Evolutionary conservation across 35 echinoderm and acorn worm species (phyloP).

Genomic region (Apostichopus japonicus): DNA sequence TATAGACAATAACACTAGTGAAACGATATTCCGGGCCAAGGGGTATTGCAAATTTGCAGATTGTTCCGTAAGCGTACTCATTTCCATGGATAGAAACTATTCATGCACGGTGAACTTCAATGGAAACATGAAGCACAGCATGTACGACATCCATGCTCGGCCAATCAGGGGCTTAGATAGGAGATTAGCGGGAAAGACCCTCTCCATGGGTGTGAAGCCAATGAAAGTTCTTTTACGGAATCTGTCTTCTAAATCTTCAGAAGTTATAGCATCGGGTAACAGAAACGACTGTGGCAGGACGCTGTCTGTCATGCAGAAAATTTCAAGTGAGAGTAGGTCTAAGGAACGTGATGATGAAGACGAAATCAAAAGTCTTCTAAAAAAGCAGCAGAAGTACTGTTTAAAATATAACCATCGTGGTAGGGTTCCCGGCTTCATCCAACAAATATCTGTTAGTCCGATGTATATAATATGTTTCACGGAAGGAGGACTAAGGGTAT

Average conservation of each 20-base stretch:
- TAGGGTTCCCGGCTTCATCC: slow-evolving; percentile 25
- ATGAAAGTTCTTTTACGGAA: not conserved
- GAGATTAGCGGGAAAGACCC: too few species aligned
- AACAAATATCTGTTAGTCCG: not conserved
- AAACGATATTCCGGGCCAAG: not conserved
- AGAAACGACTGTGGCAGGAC: too few species aligned
- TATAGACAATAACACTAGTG: too few species aligned
- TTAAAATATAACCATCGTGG: not conserved
- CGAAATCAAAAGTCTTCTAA: slow-evolving; percentile 22
- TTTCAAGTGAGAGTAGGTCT: slow-evolving; percentile 27
- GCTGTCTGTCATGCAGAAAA: slow-evolving; percentile 35
- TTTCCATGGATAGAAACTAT: slow-evolving; percentile 1
- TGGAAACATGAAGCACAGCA: not conserved
- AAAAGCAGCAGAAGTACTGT: not conserved
- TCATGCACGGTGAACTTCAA: not conserved
- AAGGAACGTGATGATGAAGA: not conserved
- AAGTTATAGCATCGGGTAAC: not conserved
- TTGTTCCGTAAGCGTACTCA: not conserved
- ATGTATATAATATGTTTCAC: too few species aligned
- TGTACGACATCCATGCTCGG: not conserved
- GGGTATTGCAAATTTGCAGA: slow-evolving; percentile 32
- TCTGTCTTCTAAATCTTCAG: not conserved
- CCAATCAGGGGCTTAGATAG: not conserved
- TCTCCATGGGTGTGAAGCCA: slow-evolving; percentile 5
- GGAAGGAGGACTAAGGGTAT: slow-evolving; percentile 20